These are phyloP conservation scores for Amblyjoppa proteus DNA, from an alignment of 2,888 invertebrate genomes.

Conservation along the genomic window DNA sequence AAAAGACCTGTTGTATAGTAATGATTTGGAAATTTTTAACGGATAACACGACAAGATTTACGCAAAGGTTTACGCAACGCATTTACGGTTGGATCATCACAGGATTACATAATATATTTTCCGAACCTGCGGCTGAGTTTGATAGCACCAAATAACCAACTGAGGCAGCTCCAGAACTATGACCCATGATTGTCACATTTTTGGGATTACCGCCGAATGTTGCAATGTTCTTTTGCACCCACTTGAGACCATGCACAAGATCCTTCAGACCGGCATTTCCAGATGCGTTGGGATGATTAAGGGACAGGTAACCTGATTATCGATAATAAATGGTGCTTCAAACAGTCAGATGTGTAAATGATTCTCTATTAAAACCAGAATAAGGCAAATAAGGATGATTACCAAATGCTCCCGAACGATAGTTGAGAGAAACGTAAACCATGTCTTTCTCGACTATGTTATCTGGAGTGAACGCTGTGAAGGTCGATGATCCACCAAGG, in stretches of 20 bases:
- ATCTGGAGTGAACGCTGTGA: constrained; percentile 27
- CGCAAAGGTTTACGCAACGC: neutral
- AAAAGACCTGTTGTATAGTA: constrained; percentile 76
- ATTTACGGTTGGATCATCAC: too few species aligned
- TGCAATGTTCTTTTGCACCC: neutral
- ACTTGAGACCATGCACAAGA: neutral
- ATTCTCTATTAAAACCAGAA: neutral
- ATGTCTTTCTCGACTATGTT: constrained; percentile 48
- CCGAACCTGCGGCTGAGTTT: neutral
- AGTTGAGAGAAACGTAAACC: constrained; percentile 43
- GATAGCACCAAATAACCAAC: neutral
- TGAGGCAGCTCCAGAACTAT: neutral
- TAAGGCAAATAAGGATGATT: constrained; percentile 6
- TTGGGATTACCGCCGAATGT: constrained; percentile 5
- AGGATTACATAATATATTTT: neutral
- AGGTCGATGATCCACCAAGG: neutral
- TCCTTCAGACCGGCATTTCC: neutral
- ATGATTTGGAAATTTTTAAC: neutral
- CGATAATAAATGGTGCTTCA: neutral
- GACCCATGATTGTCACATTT: neutral
- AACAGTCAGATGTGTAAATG: neutral
- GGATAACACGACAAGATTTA: neutral
- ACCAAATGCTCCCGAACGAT: constrained; percentile 71
- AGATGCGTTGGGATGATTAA: neutral
- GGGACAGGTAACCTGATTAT: neutral